Evolutionary conservation across 1,140 invertebrate species (phyloP).

Genomic region (Bathynomus jamesi): DNA sequence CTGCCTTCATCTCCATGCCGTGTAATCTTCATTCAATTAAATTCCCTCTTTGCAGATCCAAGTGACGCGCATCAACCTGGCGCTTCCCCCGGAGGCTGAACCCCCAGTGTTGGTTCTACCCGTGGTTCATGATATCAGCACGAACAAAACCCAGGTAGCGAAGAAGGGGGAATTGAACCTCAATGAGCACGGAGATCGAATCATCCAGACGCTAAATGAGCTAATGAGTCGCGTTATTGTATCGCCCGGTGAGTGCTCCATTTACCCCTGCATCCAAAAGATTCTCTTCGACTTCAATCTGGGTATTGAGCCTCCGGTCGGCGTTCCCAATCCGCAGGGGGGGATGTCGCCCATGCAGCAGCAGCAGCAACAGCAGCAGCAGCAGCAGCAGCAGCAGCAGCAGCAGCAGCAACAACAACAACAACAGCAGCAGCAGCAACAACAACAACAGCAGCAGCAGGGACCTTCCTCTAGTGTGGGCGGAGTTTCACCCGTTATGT

Average conservation of each 20-base stretch:
- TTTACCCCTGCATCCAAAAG: conserved; percentile 29
- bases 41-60: conserved; percentile 61
- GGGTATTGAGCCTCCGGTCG: conserved; percentile 14
- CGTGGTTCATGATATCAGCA: conserved; percentile 75
- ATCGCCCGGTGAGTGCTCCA: conserved; percentile 17
- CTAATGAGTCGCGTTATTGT: conserved; percentile 27
- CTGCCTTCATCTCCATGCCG: too few species aligned
- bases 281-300: conserved; percentile 23
- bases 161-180: conserved; percentile 60
- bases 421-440: not conserved
- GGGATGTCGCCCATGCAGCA: not conserved
- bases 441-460: not conserved
- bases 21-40: not conserved
- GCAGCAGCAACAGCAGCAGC: not conserved
- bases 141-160: conserved; percentile 75
- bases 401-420: not conserved
- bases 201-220: conserved; percentile 31
- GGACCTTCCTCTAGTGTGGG: not conserved
- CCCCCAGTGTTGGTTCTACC: conserved; percentile 74
- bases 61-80: conserved; percentile 63
- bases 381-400: not conserved
- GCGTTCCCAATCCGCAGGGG: not conserved
- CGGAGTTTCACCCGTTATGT: not conserved
- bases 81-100: conserved; percentile 56
- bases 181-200: conserved; percentile 22